A percentile compares a stretch with the other conserved stretches of the same genome.
These are phyloP conservation scores for Acanthosepion esculentum DNA, from an alignment of 2,888 invertebrate species.

Conservation along the genomic window DNA sequence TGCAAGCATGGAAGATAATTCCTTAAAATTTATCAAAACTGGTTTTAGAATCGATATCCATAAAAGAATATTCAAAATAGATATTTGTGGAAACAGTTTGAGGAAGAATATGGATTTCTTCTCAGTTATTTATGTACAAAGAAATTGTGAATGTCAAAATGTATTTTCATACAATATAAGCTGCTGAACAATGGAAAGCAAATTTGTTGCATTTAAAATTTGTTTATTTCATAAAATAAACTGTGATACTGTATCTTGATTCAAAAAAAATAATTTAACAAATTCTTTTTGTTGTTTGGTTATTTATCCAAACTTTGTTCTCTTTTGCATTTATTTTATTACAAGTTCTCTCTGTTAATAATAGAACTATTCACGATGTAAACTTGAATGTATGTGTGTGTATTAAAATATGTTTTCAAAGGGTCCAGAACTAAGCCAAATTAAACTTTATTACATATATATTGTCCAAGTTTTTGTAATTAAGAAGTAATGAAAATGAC, in stretches of 20 bases:
- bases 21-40: neutral
- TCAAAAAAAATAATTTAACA: constrained; percentile 2
- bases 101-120: no score
- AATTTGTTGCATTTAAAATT: constrained; percentile 11
- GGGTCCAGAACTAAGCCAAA: no score
- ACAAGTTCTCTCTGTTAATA: no score
- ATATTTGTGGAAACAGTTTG: neutral
- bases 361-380: neutral
- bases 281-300: neutral
- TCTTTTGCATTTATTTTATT: neutral
- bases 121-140: neutral
- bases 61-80: neutral
- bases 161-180: neutral
- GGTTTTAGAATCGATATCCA: neutral
- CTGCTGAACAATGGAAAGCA: constrained; percentile 8
- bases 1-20: neutral
- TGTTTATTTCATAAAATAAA: neutral
- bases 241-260: constrained; percentile 9
- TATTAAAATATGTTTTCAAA: no score
- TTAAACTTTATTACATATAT: no score
- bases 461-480: no score
- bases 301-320: neutral
- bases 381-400: no score
- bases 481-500: no score
- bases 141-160: neutral